Evolutionary conservation across 2,113 vertebrate genomes (phyloP).

Genomic region (Anser brachyrhynchus): DNA sequence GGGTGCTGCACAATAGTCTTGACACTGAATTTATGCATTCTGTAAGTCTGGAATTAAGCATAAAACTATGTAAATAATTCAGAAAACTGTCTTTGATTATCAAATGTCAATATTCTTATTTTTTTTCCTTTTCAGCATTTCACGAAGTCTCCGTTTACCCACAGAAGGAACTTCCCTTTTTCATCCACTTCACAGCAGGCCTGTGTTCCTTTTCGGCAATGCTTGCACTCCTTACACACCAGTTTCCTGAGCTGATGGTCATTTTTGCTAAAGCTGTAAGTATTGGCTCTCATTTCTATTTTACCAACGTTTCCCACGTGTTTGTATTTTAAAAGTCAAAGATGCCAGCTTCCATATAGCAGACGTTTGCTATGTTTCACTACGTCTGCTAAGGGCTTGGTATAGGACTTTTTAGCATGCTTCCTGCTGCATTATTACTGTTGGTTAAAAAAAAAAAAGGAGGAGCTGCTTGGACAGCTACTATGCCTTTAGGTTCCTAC

Average conservation of each 20-base stretch:
- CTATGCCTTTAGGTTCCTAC: slow-evolving; percentile 14
- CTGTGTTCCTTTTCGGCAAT: slow-evolving; percentile 97
- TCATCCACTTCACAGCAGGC: slow-evolving; percentile 99
- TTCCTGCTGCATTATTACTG: not conserved
- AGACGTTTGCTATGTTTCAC: not conserved
- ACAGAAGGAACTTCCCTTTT: slow-evolving; percentile 98
- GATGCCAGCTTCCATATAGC: not conserved
- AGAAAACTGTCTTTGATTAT: not conserved
- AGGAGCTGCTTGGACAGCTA: not conserved
- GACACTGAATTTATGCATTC: not conserved
- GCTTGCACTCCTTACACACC: slow-evolving; percentile 97
- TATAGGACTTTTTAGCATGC: no score
- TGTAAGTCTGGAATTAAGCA: not conserved
- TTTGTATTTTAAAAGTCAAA: not conserved
- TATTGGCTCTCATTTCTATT: slow-evolving; percentile 46
- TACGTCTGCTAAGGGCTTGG: not conserved
- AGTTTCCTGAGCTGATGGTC: slow-evolving; percentile 98
- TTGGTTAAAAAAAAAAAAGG: no score
- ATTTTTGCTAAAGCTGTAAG: slow-evolving; percentile 95
- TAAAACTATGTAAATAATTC: not conserved
- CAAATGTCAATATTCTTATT: not conserved
- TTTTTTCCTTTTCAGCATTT: slow-evolving; percentile 84
- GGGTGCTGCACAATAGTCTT: not conserved
- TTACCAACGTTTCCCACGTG: not conserved
- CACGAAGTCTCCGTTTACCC: slow-evolving; percentile 98